These are phyloP conservation scores for Anthoscopus minutus DNA, from an alignment of 2,113 vertebrate species.

Conservation along the genomic window DNA sequence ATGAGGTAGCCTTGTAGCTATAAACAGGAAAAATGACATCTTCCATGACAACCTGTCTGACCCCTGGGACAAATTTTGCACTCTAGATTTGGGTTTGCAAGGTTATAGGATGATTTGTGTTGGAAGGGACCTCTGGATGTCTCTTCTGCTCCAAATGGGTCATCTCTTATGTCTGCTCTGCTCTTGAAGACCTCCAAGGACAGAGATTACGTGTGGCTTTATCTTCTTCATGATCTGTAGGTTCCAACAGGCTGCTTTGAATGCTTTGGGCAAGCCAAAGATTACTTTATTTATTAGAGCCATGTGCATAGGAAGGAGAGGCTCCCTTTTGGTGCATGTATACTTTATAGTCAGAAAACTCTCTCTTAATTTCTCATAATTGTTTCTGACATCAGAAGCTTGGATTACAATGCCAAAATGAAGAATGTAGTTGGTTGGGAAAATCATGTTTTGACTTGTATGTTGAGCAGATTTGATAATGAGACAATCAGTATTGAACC, in stretches of 20 bases:
- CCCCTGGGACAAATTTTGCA: background rate
- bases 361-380: background rate
- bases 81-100: background rate
- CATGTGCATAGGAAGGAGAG: background rate
- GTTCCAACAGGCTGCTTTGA: background rate
- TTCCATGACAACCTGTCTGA: background rate
- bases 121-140: background rate
- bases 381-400: background rate
- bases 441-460: conserved; percentile 18
- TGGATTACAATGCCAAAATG: conserved; percentile 1
- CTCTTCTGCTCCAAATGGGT: background rate
- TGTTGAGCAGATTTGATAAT: conserved; percentile 23
- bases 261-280: background rate
- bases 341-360: background rate
- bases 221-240: background rate
- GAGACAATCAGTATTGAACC: background rate
- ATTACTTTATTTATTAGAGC: background rate
- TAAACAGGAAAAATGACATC: background rate
- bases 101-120: background rate
- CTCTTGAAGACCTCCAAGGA: background rate
- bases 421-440: conserved; percentile 1
- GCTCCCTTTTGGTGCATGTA: background rate
- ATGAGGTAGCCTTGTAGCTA: background rate
- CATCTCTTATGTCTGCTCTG: background rate
- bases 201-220: background rate